Evolutionary conservation across 2,797 vertebrate genomes (phyloP).

Genomic region (Varecia variegata): DNA sequence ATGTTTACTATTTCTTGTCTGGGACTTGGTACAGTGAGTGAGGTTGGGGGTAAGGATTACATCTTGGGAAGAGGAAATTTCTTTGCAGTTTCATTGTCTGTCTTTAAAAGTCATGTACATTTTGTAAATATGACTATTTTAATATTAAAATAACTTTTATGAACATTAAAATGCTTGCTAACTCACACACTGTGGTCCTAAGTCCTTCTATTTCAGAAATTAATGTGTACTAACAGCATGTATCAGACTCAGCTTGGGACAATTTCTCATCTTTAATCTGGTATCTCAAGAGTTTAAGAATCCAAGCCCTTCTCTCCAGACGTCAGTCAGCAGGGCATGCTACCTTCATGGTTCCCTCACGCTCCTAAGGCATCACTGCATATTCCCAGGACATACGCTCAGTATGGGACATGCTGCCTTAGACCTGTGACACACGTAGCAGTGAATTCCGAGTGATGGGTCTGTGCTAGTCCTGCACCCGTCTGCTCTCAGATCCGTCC

Average conservation of each 20-base stretch:
- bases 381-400: too few species aligned
- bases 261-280: background rate
- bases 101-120: background rate
- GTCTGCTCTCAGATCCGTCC: background rate
- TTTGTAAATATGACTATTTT: background rate
- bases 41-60: background rate
- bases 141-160: constrained; percentile 7
- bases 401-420: background rate
- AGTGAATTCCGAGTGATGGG: background rate
- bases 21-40: background rate
- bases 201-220: background rate
- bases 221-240: background rate
- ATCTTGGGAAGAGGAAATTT: background rate
- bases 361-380: too few species aligned
- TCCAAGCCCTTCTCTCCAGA: background rate
- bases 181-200: background rate
- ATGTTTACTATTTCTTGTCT: background rate
- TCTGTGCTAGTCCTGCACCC: background rate
- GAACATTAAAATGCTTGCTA: background rate
- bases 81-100: background rate
- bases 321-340: background rate
- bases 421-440: too few species aligned
- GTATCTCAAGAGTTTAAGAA: background rate
- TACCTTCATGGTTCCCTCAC: background rate
- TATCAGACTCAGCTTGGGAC: background rate